These are phyloP conservation scores for Montipora capitata DNA, from an alignment of 92 coral and sea anemone species.

Conservation along the genomic window DNA sequence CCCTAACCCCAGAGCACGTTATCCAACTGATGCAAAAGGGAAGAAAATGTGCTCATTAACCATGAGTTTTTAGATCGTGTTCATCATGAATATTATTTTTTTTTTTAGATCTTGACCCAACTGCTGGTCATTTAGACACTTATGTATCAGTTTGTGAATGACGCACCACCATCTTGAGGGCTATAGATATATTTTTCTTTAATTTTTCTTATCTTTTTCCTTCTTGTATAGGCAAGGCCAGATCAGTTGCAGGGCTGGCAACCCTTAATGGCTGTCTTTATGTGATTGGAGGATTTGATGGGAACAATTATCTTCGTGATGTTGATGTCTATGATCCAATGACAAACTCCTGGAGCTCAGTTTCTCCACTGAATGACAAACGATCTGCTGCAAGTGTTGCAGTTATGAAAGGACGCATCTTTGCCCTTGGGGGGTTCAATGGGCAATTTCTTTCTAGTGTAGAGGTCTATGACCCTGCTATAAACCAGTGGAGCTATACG, in stretches of 20 bases:
- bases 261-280: conserved; percentile 85
- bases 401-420: conserved; percentile 94
- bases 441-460: conserved; percentile 96
- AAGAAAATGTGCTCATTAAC: too few relatives aligned
- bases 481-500: conserved; percentile 86
- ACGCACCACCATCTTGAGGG: too few relatives aligned
- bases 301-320: conserved; percentile 88
- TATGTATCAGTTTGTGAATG: too few relatives aligned
- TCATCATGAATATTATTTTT: too few relatives aligned
- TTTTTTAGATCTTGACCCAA: too few relatives aligned
- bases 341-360: conserved; percentile 83
- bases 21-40: too few relatives aligned
- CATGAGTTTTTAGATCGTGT: too few relatives aligned
- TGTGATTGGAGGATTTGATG: conserved; percentile 97
- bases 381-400: conserved; percentile 92
- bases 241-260: conserved; percentile 96
- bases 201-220: neutral
- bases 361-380: conserved; percentile 78
- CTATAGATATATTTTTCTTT: neutral
- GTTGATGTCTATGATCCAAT: conserved; percentile 94
- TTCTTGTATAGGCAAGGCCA: conserved; percentile 73
- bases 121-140: too few relatives aligned
- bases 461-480: conserved; percentile 89
- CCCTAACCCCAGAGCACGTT: too few relatives aligned
- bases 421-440: conserved; percentile 93